Evolutionary conservation across 1,140 invertebrate species (phyloP).

Genomic region (Aphelenchoides fujianensis): DNA sequence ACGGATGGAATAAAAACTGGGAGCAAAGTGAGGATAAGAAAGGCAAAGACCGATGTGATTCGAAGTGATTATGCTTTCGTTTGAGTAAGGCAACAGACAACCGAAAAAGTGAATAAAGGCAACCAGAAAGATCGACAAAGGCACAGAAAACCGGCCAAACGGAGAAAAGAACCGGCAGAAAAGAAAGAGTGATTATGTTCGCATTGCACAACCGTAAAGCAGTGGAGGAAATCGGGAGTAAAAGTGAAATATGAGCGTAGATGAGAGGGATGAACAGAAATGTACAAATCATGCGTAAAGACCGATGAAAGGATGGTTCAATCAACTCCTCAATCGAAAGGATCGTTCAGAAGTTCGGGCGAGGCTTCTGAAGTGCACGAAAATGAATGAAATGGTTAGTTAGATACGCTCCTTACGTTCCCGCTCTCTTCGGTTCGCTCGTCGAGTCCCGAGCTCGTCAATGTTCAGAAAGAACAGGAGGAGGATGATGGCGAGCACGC

Average conservation of each 20-base stretch:
- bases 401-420: not conserved
- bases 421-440: not conserved
- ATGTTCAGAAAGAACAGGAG: slow-evolving; percentile 49
- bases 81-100: no score
- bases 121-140: no score
- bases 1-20: no score
- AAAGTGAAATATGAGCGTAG: not conserved
- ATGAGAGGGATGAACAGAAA: not conserved
- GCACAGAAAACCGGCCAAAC: not conserved
- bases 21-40: no score
- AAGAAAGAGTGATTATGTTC: no score
- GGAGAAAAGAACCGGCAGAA: no score
- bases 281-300: no score
- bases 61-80: not conserved
- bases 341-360: not conserved
- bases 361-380: not conserved
- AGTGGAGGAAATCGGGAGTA: not conserved
- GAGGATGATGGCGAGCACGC: slow-evolving; percentile 42
- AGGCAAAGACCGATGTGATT: no score
- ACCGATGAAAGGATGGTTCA: no score
- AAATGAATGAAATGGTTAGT: not conserved
- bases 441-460: slow-evolving; percentile 14
- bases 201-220: no score
- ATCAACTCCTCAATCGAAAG: not conserved
- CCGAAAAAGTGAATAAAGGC: no score